Percentiles rank a stretch among this genome's conserved stretches.
Conservation (phyloP, 2,888 invertebrate genomes). For the Deilephila porcellus region DNA sequence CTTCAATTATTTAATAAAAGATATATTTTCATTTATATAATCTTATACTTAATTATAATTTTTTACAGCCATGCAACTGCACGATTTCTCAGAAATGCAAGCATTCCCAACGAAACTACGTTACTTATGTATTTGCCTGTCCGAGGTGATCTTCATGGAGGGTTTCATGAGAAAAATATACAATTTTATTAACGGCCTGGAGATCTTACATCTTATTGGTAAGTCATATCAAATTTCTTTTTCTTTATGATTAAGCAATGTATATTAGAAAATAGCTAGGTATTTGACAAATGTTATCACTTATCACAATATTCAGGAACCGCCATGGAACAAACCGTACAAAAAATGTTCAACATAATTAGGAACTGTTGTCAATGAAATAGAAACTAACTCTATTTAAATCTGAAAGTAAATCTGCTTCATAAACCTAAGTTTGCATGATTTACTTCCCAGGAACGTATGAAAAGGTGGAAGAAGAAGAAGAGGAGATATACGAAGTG, state of each 20-base stretch:
- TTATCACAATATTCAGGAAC: too few relatives aligned
- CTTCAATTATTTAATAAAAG: too few relatives aligned
- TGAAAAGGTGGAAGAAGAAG: constrained; percentile 98
- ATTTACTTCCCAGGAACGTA: constrained; percentile 90
- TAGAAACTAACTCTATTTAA: too few relatives aligned
- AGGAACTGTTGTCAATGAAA: too few relatives aligned
- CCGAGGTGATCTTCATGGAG: constrained; percentile 99
- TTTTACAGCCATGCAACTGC: constrained; percentile 95
- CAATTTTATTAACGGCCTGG: constrained; percentile 99
- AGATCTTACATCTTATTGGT: constrained; percentile 98
- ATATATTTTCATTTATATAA: too few relatives aligned
- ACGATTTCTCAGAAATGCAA: constrained; percentile 99
- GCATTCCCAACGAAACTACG: constrained; percentile 98
- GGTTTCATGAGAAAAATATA: constrained; percentile 99
- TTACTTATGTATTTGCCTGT: constrained; percentile 97
- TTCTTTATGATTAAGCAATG: too few relatives aligned
- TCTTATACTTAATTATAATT: neutral
- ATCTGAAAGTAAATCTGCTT: too few relatives aligned
- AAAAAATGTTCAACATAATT: too few relatives aligned
- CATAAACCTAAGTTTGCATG: neutral
- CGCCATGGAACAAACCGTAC: too few relatives aligned
- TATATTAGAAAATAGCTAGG: too few relatives aligned
- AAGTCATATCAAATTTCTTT: neutral
- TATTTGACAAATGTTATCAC: too few relatives aligned
- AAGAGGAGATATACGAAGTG: constrained; percentile 99